Evolutionary conservation across 2,797 vertebrate genomes (phyloP), one percentile per base, ranked within the genome.

Genomic region (Acanthopagrus latus): DNA sequence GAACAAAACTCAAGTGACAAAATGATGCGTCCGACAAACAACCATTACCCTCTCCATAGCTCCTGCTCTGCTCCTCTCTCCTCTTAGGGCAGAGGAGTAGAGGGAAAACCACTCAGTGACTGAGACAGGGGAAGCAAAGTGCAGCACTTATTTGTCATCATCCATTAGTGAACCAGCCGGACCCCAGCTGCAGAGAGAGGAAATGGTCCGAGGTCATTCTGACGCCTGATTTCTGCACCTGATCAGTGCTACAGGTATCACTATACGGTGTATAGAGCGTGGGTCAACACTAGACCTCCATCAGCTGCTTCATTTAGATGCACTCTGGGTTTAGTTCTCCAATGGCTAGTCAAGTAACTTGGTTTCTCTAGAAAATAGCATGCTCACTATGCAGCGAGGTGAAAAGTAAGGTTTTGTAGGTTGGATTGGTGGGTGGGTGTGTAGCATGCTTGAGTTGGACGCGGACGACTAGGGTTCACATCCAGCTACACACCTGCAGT

Each of bases 91-190:
- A 78, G 70, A 70, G 48, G 73, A 85, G 80, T 83, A 69, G 83
- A 89, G 85, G 78, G 78, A 74, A 86, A 91, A 85, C 56, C 87
- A 88, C 87, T 85, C 85, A 82, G 81, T 16, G 81, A 71, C 81
- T 60, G 66, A 86, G 78, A 86, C 84, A 74, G 71, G 71, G 70
- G 76, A 86, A 44, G 83, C 81, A 90, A 87, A 92, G 89, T 91
- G 90, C 81, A 84, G 81, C 88, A 83, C 76, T 82, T 92, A 82
- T 90, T 89, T 87, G 80, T 85, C 80, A 76, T 77, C 85, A 71
- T 89, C 89, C 89, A 94, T 93, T 93, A 93, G 88, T 38, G 41
- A 82, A 81, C 25, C 51, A 20, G 74, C 27, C 57, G 2, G 58
- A 78, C 64, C 44, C 54, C 62, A 43, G 69, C 82, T 78, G 69